Percentiles rank a stretch among this genome's conserved stretches.
phyloP scores from a whole-genome alignment of 1,140 invertebrate genomes.

The Neuroterus valhalla region DNA sequence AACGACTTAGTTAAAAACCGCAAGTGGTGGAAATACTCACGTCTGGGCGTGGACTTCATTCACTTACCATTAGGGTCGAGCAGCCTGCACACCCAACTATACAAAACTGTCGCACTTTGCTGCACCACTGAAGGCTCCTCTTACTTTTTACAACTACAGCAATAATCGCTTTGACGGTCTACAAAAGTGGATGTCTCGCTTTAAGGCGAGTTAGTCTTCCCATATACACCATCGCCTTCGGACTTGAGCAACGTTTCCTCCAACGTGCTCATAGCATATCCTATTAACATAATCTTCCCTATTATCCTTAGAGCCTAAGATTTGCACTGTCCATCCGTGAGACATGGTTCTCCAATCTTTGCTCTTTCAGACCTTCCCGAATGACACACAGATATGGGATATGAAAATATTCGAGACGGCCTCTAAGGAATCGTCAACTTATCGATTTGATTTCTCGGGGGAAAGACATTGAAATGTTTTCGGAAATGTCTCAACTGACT shows the following conservation, averaged over 20 bases:
- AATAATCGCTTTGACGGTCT: slow-evolving; percentile 64
- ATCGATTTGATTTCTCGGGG: too few relatives aligned
- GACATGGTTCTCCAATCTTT: neutral
- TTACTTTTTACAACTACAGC: slow-evolving; percentile 63
- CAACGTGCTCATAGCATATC: slow-evolving; percentile 14
- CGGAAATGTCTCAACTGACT: neutral
- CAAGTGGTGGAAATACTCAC: slow-evolving; percentile 14
- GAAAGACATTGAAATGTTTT: too few relatives aligned
- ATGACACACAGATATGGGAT: neutral
- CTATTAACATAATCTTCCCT: neutral
- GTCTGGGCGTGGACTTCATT: slow-evolving; percentile 58
- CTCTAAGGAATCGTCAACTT: too few relatives aligned
- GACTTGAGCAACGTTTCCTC: slow-evolving; percentile 10
- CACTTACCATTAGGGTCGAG: slow-evolving; percentile 59
- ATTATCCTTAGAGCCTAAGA: slow-evolving; percentile 2
- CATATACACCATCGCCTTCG: neutral
- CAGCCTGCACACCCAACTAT: slow-evolving; percentile 21
- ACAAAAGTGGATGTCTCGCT: slow-evolving; percentile 40
- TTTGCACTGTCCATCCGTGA: neutral
- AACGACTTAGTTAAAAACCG: slow-evolving; percentile 49
- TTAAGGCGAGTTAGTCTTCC: slow-evolving; percentile 29
- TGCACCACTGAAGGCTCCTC: slow-evolving; percentile 59
- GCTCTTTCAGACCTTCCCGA: neutral
- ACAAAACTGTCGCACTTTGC: slow-evolving; percentile 62
- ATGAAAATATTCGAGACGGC: neutral